Percentiles rank a stretch among this genome's conserved stretches.
Evolutionary conservation across 2,113 vertebrate species (phyloP).

Genomic region (Sinocyclocheilus grahami): DNA sequence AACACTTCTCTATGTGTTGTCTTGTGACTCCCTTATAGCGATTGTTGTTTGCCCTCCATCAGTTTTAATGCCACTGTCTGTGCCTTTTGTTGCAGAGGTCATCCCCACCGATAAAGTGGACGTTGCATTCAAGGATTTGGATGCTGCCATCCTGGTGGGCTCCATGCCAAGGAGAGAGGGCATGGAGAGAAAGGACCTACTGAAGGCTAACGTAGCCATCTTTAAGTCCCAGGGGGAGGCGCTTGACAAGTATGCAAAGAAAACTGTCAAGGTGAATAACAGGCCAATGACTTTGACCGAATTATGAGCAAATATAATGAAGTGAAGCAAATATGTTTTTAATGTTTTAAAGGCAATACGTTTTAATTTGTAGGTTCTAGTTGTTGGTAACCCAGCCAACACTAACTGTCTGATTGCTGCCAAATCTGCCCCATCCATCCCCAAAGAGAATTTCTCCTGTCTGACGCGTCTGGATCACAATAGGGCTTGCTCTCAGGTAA

Average conservation of each 20-base stretch:
- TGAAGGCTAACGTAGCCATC: constrained; percentile 88
- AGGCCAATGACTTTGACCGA: neutral
- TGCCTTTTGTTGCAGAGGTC: constrained; percentile 74
- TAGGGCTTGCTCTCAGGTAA: constrained; percentile 85
- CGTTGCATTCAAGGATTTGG: constrained; percentile 86
- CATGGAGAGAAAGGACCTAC: constrained; percentile 89
- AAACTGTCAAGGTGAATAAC: constrained; percentile 83
- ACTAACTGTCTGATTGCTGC: constrained; percentile 88
- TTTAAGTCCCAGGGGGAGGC: constrained; percentile 86
- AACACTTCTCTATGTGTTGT: neutral
- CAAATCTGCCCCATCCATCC: constrained; percentile 86
- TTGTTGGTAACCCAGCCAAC: constrained; percentile 91
- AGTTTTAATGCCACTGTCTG: neutral
- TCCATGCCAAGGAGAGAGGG: constrained; percentile 88
- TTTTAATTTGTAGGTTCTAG: constrained; percentile 77
- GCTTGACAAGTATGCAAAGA: constrained; percentile 87
- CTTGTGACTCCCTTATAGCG: neutral
- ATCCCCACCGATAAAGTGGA: constrained; percentile 87
- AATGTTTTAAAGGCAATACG: neutral
- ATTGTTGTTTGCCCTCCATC: neutral
- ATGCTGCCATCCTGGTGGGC: constrained; percentile 85
- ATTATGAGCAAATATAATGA: neutral
- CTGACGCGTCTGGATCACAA: constrained; percentile 89
- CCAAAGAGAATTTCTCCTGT: constrained; percentile 89
- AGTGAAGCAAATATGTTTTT: neutral